Evolutionary conservation across 2,113 vertebrate species (phyloP).

Genomic region (Scomber japonicus): DNA sequence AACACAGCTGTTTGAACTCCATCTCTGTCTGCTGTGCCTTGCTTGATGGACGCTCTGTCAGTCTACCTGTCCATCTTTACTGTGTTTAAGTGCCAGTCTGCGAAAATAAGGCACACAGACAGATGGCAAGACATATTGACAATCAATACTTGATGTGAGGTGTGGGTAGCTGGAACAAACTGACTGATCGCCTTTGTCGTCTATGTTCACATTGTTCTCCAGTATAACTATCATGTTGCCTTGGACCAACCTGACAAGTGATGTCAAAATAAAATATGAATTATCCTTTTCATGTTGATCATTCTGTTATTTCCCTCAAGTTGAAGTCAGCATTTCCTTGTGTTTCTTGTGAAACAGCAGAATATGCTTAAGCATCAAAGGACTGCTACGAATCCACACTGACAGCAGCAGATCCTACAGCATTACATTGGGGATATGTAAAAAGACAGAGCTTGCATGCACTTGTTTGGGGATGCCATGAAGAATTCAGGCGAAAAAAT

Average conservation of each 20-base stretch:
- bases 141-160: slow-evolving; percentile 31
- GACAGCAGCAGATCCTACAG: slow-evolving; percentile 23
- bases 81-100: slow-evolving; percentile 10
- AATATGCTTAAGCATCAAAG: slow-evolving; percentile 6
- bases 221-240: not conserved
- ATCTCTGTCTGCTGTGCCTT: slow-evolving; percentile 21
- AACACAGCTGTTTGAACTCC: slow-evolving; percentile 42
- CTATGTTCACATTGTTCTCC: not conserved
- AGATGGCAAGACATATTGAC: not conserved
- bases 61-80: slow-evolving; percentile 30
- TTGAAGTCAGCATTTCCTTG: slow-evolving; percentile 29
- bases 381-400: slow-evolving; percentile 7
- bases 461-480: not conserved
- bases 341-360: slow-evolving; percentile 10
- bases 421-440: not conserved
- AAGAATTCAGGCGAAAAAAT: not conserved
- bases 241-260: not conserved
- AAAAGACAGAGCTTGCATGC: not conserved
- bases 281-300: not conserved
- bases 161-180: not conserved
- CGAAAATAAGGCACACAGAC: slow-evolving; percentile 24
- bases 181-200: not conserved
- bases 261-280: not conserved
- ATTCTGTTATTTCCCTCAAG: not conserved
- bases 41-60: slow-evolving; percentile 38